Conservation (phyloP, 2,113 vertebrate genomes). For the Reinhardtius hippoglossoides region DNA sequence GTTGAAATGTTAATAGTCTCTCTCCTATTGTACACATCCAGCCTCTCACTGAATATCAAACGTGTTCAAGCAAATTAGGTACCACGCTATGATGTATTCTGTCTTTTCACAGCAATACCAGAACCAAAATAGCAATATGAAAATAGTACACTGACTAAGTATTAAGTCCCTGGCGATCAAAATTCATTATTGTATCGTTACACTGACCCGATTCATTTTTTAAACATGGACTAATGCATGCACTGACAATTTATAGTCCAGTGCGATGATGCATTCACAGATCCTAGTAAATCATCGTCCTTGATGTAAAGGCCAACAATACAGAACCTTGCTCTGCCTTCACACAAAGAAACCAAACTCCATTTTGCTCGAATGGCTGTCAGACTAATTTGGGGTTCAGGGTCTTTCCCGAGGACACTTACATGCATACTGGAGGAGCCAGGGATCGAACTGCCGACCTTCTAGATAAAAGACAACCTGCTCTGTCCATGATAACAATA, state of each 20-base stretch:
- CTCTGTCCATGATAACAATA: background rate
- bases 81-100: conserved; percentile 17
- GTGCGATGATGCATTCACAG: background rate
- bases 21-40: conserved; percentile 1
- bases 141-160: conserved; percentile 36
- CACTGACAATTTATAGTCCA: background rate
- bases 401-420: background rate
- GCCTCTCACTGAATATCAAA: conserved; percentile 31
- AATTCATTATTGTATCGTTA: conserved; percentile 8
- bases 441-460: background rate
- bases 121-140: conserved; percentile 44
- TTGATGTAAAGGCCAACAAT: background rate
- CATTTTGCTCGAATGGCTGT: background rate
- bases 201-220: conserved; percentile 39
- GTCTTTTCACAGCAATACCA: conserved; percentile 11
- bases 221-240: conserved; percentile 11
- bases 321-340: background rate
- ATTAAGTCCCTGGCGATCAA: conserved; percentile 11
- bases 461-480: background rate
- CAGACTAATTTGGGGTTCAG: background rate
- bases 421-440: background rate
- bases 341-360: background rate
- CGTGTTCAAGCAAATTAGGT: conserved; percentile 16
- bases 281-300: background rate
- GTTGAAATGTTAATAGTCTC: conserved; percentile 57